Evolutionary conservation across 2,113 vertebrate species (phyloP), one percentile per base, ranked within the genome.

Genomic region (Centrocercus urophasianus): DNA sequence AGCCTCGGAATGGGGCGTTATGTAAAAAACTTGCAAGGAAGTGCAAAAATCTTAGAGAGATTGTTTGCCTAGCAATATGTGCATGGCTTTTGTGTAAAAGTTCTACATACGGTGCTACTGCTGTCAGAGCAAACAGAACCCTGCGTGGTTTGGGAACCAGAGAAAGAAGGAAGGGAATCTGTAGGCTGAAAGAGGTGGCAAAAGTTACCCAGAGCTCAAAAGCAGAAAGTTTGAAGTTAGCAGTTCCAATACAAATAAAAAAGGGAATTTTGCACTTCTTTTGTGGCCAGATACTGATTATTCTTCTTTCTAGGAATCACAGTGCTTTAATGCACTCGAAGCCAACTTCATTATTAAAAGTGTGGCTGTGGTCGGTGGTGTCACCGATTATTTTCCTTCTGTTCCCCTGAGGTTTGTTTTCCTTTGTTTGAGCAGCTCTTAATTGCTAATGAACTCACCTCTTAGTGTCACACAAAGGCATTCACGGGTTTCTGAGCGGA

Each of bases 41-140:
- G 16, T 21, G 67, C 11, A 8, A 1, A 4, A 42, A 42, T 27
- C 8, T 52, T 42, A 27, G 60, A 17, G 13, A 64, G 5, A 8
- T 28, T 5, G 34, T 70, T 70, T 18, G 4, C 40, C 48, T n/a
- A 25, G n/a, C 57, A 42, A 28, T 21, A 4, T 10, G 5, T 1
- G 6, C 5, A 21, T 13, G 20, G 4, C 4, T 45, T 61, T 27
- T 12, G 20, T 21, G 13, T 34, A 3, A 3, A 16, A 11, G 13
- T 57, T 89, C 27, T 30, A 11, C 38, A 0, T 17, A 2, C 8
- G 28, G 3, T 7, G 2, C 13, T 32, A 20, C 4, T 1, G 5
- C 16, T 34, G 64, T 25, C 64, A 81, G 57, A 24, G n/a, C 38
- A 38, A 22, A 21, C 12, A 36, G 87, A 25, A 34, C 14, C 28